Conservation (phyloP, 2,888 invertebrate species). For the Caenorhabditis zanzibari region DNA sequence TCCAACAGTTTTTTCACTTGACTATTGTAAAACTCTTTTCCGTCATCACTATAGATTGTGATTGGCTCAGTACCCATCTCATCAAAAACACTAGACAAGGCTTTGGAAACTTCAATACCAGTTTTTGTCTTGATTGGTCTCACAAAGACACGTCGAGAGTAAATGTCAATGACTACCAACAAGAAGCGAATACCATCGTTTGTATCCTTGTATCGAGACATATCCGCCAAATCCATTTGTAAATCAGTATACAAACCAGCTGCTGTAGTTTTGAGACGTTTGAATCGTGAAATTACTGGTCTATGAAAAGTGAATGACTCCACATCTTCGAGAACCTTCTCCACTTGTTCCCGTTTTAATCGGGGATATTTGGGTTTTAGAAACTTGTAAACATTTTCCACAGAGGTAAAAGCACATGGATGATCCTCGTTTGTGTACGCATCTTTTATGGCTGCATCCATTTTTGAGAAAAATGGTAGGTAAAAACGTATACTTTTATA, state of each 20-base stretch:
- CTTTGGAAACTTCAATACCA: not conserved
- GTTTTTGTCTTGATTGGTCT: not conserved
- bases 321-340: slow-evolving; percentile 7
- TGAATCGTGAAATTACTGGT: not conserved
- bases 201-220: not conserved
- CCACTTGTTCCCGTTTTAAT: not conserved
- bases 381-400: slow-evolving; percentile 2
- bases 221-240: not conserved
- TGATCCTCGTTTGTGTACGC: slow-evolving; percentile 1
- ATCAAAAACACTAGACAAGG: not conserved
- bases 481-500: too few relatives aligned
- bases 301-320: slow-evolving; percentile 9
- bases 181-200: slow-evolving; percentile 7
- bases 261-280: not conserved
- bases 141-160: slow-evolving; percentile 14
- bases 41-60: slow-evolving; percentile 11
- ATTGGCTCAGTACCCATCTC: not conserved
- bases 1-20: not conserved
- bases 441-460: slow-evolving; percentile 23
- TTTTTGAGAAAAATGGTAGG: too few relatives aligned
- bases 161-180: slow-evolving; percentile 14
- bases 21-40: slow-evolving; percentile 31
- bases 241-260: not conserved
- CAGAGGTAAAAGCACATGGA: slow-evolving; percentile 27
- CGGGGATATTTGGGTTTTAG: not conserved